A percentile compares a stretch with the other conserved stretches of the same genome.
Evolutionary conservation across 2,888 invertebrate species (phyloP).

Genomic region (Acleris holmiana): DNA sequence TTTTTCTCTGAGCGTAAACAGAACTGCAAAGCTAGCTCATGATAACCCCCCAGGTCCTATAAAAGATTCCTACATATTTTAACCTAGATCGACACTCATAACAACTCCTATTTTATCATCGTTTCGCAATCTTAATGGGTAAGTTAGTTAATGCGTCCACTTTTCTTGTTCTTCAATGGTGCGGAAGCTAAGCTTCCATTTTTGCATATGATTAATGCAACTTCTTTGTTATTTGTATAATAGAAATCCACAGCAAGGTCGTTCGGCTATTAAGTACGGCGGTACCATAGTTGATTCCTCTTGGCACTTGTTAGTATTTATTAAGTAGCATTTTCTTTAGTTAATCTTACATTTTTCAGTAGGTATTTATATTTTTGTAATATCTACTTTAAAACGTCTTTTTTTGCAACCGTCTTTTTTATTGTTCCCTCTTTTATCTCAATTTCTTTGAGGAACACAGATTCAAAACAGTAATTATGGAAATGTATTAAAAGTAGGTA

Average conservation of each 20-base stretch:
- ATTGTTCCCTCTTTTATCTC: too few species aligned
- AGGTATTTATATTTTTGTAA: too few species aligned
- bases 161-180: slow-evolving; percentile 76
- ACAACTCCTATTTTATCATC: slow-evolving; percentile 15
- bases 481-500: too few species aligned
- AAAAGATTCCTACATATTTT: slow-evolving; percentile 17
- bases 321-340: too few species aligned
- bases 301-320: not conserved
- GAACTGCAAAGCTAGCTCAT: too few species aligned
- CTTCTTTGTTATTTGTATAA: slow-evolving; percentile 66
- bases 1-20: too few species aligned
- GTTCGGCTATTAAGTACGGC: slow-evolving; percentile 52
- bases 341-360: too few species aligned
- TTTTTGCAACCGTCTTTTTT: too few species aligned
- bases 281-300: not conserved
- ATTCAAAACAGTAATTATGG: too few species aligned
- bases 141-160: slow-evolving; percentile 65
- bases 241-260: slow-evolving; percentile 76
- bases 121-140: slow-evolving; percentile 26
- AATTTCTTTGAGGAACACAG: too few species aligned
- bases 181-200: slow-evolving; percentile 67
- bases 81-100: slow-evolving; percentile 24
- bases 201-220: slow-evolving; percentile 77
- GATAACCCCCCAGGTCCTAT: too few species aligned
- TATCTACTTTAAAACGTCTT: too few species aligned